phyloP scores from a whole-genome alignment of 2,888 invertebrate species.

The Agrochola macilenta region DNA sequence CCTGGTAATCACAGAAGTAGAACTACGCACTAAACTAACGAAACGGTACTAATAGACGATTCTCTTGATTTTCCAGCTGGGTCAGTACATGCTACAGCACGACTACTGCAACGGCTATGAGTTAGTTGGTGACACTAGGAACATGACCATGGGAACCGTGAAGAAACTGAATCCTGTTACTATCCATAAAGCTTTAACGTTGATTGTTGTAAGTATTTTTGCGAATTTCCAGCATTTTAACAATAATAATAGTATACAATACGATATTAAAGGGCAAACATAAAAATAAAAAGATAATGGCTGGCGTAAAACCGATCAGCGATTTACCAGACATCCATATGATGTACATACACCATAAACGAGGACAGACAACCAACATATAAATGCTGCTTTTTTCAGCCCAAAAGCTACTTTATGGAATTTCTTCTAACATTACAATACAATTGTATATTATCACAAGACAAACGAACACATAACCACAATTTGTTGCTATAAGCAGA shows the following conservation, averaged over 20 bases:
- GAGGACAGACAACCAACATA: not conserved
- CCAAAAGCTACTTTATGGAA: not conserved
- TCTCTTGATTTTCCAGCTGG: constrained; percentile 59
- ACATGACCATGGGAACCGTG: constrained; percentile 58
- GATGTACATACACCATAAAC: not conserved
- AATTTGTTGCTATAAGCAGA: not conserved
- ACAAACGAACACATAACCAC: not conserved
- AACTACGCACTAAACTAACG: not conserved
- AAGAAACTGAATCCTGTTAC: constrained; percentile 60
- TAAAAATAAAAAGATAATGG: too few relatives aligned
- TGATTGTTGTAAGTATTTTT: constrained; percentile 64
- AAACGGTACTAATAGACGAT: not conserved
- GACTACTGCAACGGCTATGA: constrained; percentile 72
- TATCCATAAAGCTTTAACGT: constrained; percentile 61
- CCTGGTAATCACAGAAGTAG: not conserved
- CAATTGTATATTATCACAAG: not conserved
- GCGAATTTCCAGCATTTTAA: not conserved
- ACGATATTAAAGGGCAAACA: not conserved
- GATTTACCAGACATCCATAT: too few relatives aligned
- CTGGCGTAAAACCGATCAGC: not conserved
- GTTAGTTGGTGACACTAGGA: constrained; percentile 64
- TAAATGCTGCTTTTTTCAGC: not conserved
- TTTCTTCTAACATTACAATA: not conserved
- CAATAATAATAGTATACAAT: not conserved
- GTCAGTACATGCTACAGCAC: constrained; percentile 67